Conservation (phyloP, 2,888 invertebrate genomes). For the Mythimna ferrago region DNA sequence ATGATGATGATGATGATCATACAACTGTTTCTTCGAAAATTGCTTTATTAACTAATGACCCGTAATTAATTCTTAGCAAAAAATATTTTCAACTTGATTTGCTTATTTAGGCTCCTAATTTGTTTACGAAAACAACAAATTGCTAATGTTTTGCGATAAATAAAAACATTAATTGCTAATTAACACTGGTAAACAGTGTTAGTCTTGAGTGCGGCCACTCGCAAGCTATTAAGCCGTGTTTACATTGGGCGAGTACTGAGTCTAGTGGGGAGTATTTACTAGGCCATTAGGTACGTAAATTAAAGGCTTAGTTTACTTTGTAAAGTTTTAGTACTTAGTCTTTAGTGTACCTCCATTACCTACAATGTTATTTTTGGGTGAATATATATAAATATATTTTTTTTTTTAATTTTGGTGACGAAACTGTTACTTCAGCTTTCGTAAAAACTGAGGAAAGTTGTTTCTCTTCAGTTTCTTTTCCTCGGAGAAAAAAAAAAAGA, state of each 20-base stretch:
- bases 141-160: slow-evolving; percentile 27
- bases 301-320: slow-evolving; percentile 31
- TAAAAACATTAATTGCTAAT: slow-evolving; percentile 34
- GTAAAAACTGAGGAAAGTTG: too few relatives aligned
- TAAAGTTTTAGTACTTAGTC: not conserved
- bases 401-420: too few relatives aligned
- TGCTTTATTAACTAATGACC: not conserved
- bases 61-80: not conserved
- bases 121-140: slow-evolving; percentile 37
- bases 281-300: slow-evolving; percentile 37
- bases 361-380: too few relatives aligned
- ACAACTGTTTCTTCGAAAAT: not conserved
- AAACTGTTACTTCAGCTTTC: too few relatives aligned
- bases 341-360: too few relatives aligned
- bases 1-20: too few relatives aligned
- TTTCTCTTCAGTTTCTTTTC: too few relatives aligned
- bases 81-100: slow-evolving; percentile 4
- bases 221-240: slow-evolving; percentile 40
- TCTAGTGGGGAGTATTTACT: slow-evolving; percentile 47
- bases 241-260: slow-evolving; percentile 43
- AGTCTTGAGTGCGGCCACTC: slow-evolving; percentile 22
- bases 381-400: too few relatives aligned
- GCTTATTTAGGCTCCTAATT: slow-evolving; percentile 24
- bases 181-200: slow-evolving; percentile 45
- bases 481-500: too few relatives aligned